Conservation (phyloP, 2,888 invertebrate genomes). For the Agriopis marginaria region DNA sequence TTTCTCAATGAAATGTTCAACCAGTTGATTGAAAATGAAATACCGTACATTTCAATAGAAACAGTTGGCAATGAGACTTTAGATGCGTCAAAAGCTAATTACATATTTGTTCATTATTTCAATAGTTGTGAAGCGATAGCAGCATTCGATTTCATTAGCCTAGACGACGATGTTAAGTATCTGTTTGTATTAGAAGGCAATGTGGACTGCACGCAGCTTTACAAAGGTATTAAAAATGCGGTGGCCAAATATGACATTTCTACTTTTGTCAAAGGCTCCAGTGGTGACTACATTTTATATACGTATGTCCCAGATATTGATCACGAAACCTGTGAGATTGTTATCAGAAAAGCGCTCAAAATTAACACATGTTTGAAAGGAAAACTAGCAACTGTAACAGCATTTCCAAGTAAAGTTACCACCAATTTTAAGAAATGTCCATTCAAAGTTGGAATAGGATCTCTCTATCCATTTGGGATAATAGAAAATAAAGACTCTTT, state of each 20-base stretch:
- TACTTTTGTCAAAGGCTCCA: conserved; percentile 51
- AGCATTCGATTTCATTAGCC: conserved; percentile 40
- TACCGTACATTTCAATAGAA: conserved; percentile 37
- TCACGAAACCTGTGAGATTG: conserved; percentile 53
- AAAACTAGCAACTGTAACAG: not conserved
- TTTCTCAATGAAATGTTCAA: conserved; percentile 45
- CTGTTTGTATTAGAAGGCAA: conserved; percentile 53
- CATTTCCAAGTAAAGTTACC: conserved; percentile 60
- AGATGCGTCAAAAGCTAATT: conserved; percentile 33
- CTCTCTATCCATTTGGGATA: conserved; percentile 62
- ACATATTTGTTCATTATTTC: conserved; percentile 50
- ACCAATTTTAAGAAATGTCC: conserved; percentile 64
- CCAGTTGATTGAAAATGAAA: conserved; percentile 38
- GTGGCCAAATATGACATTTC: conserved; percentile 56
- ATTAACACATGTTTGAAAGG: conserved; percentile 62
- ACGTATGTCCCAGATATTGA: conserved; percentile 61
- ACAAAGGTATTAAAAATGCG: conserved; percentile 46
- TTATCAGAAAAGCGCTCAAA: conserved; percentile 40
- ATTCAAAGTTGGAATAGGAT: conserved; percentile 64
- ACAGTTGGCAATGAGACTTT: conserved; percentile 15
- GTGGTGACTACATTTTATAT: conserved; percentile 43
- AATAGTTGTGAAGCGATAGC: conserved; percentile 45
- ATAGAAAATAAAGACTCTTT: conserved; percentile 55
- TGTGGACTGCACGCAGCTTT: conserved; percentile 33
- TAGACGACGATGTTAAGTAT: conserved; percentile 52